These are phyloP conservation scores for Fundulus diaphanus DNA, from an alignment of 2,797 vertebrate genomes.

Conservation along the genomic window DNA sequence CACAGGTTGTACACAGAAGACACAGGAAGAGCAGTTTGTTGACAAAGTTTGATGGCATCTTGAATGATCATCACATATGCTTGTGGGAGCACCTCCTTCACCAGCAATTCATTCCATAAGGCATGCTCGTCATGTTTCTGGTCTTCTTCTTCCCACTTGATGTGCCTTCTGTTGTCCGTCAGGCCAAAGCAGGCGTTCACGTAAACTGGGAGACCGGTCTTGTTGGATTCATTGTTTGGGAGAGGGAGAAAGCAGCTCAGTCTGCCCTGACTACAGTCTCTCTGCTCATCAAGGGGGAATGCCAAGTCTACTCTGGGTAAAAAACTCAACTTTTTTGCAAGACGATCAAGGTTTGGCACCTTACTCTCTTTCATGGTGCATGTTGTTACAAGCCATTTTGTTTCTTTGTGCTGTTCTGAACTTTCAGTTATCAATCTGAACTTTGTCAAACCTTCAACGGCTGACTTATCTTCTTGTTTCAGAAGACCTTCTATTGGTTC, in stretches of 20 bases:
- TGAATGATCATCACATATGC: slow-evolving; percentile 79
- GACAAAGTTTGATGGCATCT: slow-evolving; percentile 70
- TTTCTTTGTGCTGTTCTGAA: slow-evolving; percentile 54
- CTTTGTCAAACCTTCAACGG: slow-evolving; percentile 44
- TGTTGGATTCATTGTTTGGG: slow-evolving; percentile 85
- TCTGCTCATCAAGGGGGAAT: slow-evolving; percentile 70
- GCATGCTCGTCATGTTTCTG: slow-evolving; percentile 83
- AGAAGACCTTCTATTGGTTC: slow-evolving; percentile 24
- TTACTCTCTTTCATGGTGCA: slow-evolving; percentile 74
- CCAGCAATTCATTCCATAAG: slow-evolving; percentile 85
- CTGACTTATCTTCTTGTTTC: slow-evolving; percentile 18
- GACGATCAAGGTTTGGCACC: slow-evolving; percentile 68
- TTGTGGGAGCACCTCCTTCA: slow-evolving; percentile 80
- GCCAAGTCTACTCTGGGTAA: slow-evolving; percentile 84
- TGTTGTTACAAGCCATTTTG: slow-evolving; percentile 78
- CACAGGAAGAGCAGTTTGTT: slow-evolving; percentile 52
- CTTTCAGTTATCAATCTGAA: slow-evolving; percentile 72
- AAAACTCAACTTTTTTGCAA: slow-evolving; percentile 79
- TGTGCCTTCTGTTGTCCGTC: slow-evolving; percentile 86
- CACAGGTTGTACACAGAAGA: slow-evolving; percentile 77
- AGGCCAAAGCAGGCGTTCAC: slow-evolving; percentile 87
- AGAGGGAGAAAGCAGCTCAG: slow-evolving; percentile 89
- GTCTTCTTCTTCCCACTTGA: slow-evolving; percentile 87
- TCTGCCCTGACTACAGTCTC: slow-evolving; percentile 63
- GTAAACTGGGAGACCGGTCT: slow-evolving; percentile 83